These are phyloP conservation scores for Alviniconcha strummeri DNA, from an alignment of 2,888 invertebrate genomes.

Conservation along the genomic window DNA sequence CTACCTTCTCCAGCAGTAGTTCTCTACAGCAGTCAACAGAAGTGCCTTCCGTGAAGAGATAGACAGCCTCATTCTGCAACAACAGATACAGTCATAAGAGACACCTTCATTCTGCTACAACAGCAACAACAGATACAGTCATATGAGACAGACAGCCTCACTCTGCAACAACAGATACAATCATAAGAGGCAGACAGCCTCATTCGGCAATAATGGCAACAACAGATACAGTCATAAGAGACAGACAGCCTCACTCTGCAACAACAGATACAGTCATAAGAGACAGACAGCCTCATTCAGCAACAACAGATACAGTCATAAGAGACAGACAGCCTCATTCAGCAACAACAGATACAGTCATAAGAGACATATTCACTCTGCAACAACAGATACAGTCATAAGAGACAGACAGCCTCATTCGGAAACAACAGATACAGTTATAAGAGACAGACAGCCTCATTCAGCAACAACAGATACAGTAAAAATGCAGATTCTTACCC, in stretches of 20 bases:
- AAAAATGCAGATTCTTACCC: too few species aligned
- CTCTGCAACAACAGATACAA: slow-evolving; percentile 58
- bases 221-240: slow-evolving; percentile 44
- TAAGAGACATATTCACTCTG: too few species aligned
- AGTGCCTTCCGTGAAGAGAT: slow-evolving; percentile 71
- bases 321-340: slow-evolving; percentile 71
- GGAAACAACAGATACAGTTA: slow-evolving; percentile 47
- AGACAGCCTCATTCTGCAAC: slow-evolving; percentile 70
- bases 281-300: too few species aligned
- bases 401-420: slow-evolving; percentile 71
- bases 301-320: too few species aligned
- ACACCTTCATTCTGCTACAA: slow-evolving; percentile 69
- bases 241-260: slow-evolving; percentile 71
- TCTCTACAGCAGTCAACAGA: slow-evolving; percentile 68
- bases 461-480: too few species aligned
- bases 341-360: slow-evolving; percentile 47
- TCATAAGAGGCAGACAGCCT: too few species aligned
- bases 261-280: too few species aligned
- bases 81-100: slow-evolving; percentile 36
- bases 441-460: too few species aligned
- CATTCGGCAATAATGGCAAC: too few species aligned
- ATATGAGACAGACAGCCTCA: slow-evolving; percentile 71
- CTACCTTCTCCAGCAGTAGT: slow-evolving; percentile 70
- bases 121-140: too few species aligned
- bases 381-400: too few species aligned